Percentiles rank a stretch among this genome's conserved stretches.
phyloP scores from a whole-genome alignment of 2,113 vertebrate species.

The Coracopsis vasa region DNA sequence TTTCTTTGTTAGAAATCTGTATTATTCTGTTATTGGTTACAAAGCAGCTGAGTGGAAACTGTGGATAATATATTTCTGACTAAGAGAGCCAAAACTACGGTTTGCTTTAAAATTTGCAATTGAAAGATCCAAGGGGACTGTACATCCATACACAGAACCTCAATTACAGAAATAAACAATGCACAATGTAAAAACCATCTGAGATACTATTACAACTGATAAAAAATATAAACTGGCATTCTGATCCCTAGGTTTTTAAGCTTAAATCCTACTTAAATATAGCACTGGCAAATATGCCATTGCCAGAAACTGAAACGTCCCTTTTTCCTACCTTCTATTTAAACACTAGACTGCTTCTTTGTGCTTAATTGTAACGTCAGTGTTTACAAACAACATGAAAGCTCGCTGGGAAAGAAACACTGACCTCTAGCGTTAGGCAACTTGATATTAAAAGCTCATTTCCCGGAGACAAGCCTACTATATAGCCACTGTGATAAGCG shows the following conservation, averaged over 20 bases:
- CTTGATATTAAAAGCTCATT: not conserved
- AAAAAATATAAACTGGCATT: not conserved
- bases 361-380: not conserved
- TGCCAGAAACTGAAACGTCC: not conserved
- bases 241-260: not conserved
- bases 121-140: not conserved
- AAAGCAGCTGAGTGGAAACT: not conserved
- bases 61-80: not conserved
- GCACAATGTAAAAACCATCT: not conserved
- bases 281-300: not conserved
- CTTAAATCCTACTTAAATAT: not conserved
- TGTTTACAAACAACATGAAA: slow-evolving; percentile 38
- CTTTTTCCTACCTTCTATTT: not conserved
- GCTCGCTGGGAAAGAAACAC: slow-evolving; percentile 45
- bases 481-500: not conserved
- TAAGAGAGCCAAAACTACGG: not conserved
- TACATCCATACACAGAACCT: not conserved
- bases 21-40: not conserved
- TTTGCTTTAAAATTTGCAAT: not conserved
- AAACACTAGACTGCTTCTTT: not conserved
- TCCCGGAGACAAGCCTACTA: not conserved
- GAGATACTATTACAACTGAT: not conserved
- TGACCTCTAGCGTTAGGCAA: slow-evolving; percentile 51
- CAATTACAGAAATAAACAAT: not conserved
- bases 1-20: not conserved